Conservation (phyloP, 1,140 invertebrate genomes). For the Ruditapes philippinarum region DNA sequence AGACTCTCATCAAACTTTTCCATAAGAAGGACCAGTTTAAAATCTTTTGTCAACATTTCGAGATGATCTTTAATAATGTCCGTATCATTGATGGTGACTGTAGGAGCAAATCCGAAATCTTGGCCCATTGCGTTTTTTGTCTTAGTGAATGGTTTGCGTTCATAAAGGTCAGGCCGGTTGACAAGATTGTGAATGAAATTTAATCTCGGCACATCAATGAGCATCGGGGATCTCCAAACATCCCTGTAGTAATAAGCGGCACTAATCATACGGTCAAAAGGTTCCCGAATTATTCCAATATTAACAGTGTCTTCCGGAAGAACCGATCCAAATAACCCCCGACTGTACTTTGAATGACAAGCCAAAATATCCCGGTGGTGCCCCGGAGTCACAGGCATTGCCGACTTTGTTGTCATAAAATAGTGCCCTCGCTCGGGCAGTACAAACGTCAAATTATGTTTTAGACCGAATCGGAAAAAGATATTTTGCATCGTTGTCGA, state of each 20-base stretch:
- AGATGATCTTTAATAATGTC: conserved; percentile 63
- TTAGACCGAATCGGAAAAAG: conserved; percentile 87
- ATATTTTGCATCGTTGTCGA: conserved; percentile 88
- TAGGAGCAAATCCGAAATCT: conserved; percentile 71
- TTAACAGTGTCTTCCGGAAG: conserved; percentile 71
- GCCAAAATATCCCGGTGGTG: conserved; percentile 37
- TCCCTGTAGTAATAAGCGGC: conserved; percentile 71
- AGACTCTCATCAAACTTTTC: conserved; percentile 88
- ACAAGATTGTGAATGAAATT: conserved; percentile 56
- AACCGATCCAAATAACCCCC: conserved; percentile 45
- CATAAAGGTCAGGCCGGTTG: conserved; percentile 60
- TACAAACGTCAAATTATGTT: conserved; percentile 87
- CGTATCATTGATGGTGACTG: conserved; percentile 16
- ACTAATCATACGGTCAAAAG: conserved; percentile 70
- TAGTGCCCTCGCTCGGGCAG: conserved; percentile 80
- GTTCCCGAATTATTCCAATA: conserved; percentile 76
- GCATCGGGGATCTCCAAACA: conserved; percentile 27
- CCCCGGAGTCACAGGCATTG: neutral
- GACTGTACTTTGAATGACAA: conserved; percentile 70
- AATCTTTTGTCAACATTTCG: conserved; percentile 73
- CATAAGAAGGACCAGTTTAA: conserved; percentile 88
- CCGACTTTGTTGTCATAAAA: neutral
- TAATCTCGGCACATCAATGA: conserved; percentile 45
- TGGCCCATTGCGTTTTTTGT: conserved; percentile 76
- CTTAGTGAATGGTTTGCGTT: conserved; percentile 40